These are phyloP conservation scores for Zaprionus obscuricornis DNA, from an alignment of 2,888 invertebrate genomes.

Conservation along the genomic window DNA sequence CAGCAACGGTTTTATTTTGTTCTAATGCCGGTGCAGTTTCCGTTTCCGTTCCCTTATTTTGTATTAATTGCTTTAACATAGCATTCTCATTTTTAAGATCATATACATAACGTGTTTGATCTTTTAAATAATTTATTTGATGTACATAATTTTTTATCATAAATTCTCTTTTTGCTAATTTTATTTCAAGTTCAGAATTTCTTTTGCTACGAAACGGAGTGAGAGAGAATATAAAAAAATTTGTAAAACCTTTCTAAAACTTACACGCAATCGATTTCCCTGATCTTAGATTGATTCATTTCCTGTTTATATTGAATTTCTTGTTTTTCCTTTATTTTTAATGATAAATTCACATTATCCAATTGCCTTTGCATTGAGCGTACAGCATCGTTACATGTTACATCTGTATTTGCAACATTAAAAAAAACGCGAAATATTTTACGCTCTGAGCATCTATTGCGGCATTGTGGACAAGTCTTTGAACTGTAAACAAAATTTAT, in stretches of 20 bases:
- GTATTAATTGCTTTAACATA: constrained; percentile 85
- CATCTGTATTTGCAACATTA: constrained; percentile 86
- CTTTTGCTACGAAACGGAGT: constrained; percentile 67
- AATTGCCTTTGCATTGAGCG: constrained; percentile 86
- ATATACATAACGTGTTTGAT: constrained; percentile 85
- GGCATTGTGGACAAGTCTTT: constrained; percentile 90
- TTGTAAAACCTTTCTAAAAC: constrained; percentile 10
- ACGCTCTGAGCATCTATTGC: constrained; percentile 86
- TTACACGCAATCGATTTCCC: constrained; percentile 81
- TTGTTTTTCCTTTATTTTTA: constrained; percentile 84
- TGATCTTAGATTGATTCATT: constrained; percentile 68
- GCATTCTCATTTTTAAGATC: constrained; percentile 85
- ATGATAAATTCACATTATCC: constrained; percentile 86
- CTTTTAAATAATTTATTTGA: constrained; percentile 85
- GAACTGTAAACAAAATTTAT: constrained; percentile 84
- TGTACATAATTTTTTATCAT: constrained; percentile 71
- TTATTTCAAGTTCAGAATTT: constrained; percentile 74
- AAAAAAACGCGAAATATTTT: constrained; percentile 88
- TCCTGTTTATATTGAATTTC: constrained; percentile 66
- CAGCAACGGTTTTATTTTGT: constrained; percentile 85
- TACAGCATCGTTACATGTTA: constrained; percentile 85
- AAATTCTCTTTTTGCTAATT: constrained; percentile 79
- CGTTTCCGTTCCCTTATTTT: constrained; percentile 85
- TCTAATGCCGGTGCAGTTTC: constrained; percentile 86
- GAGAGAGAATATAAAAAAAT: not conserved